These are phyloP conservation scores for Cryptocheilus praepositus DNA, from an alignment of 2,888 invertebrate genomes.

Conservation along the genomic window DNA sequence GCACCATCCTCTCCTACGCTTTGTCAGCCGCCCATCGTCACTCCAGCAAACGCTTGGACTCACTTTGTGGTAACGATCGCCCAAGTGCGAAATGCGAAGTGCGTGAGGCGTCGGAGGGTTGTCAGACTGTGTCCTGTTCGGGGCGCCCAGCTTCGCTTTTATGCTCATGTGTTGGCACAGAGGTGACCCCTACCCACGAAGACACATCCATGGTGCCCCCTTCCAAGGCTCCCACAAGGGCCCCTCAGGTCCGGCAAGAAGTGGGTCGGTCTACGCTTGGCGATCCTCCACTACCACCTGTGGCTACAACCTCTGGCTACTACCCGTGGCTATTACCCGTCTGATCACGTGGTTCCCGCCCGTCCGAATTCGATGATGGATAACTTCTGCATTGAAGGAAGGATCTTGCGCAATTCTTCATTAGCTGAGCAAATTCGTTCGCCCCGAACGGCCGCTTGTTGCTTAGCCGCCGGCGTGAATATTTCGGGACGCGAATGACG, in stretches of 20 bases:
- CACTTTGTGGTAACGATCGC: conserved; percentile 27
- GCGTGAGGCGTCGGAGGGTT: conserved; percentile 50
- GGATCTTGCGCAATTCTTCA: conserved; percentile 21
- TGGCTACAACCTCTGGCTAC: background rate
- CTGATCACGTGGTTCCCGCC: background rate
- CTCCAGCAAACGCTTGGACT: too few relatives aligned
- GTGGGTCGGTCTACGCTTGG: conserved; percentile 44
- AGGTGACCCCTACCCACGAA: conserved; percentile 57
- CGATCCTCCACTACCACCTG: conserved; percentile 17
- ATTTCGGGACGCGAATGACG: too few relatives aligned
- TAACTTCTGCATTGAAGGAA: background rate
- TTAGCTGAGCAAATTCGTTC: conserved; percentile 12
- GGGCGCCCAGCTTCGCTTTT: conserved; percentile 61
- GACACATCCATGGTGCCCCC: conserved; percentile 33
- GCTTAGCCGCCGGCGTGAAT: too few relatives aligned
- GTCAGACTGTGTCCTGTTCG: conserved; percentile 60
- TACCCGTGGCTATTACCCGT: background rate
- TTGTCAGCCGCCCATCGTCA: background rate
- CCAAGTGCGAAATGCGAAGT: conserved; percentile 37
- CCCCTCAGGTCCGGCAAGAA: conserved; percentile 42
- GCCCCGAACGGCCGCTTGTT: background rate
- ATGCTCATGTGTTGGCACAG: conserved; percentile 54
- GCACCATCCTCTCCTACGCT: too few relatives aligned
- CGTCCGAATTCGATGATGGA: conserved; percentile 16
- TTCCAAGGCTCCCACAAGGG: conserved; percentile 27